Evolutionary conservation across 2,113 vertebrate genomes (phyloP).

Genomic region (Cyprinodon variegatus): DNA sequence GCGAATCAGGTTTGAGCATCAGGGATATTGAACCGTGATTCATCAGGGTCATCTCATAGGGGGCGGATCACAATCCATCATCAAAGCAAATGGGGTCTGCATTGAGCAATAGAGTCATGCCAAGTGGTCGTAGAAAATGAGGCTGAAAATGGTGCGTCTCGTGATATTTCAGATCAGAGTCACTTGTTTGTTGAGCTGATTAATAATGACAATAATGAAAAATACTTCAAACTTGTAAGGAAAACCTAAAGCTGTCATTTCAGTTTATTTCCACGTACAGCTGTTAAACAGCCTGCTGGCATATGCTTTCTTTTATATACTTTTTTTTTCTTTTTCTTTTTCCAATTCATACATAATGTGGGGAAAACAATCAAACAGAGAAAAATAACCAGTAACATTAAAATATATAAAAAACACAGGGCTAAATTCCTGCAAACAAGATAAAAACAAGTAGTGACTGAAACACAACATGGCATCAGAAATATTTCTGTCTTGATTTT

Average conservation of each 20-base stretch:
- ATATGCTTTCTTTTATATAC: not conserved
- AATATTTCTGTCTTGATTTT: too few relatives aligned
- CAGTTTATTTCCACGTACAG: not conserved
- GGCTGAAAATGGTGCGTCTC: slow-evolving; percentile 39
- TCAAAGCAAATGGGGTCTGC: slow-evolving; percentile 30
- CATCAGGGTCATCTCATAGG: slow-evolving; percentile 50
- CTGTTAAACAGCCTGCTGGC: not conserved
- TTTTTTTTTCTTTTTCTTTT: too few relatives aligned
- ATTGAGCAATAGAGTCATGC: slow-evolving; percentile 9
- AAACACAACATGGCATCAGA: too few relatives aligned
- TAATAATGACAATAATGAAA: not conserved
- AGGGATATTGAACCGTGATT: slow-evolving; percentile 51
- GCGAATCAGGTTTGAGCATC: slow-evolving; percentile 54
- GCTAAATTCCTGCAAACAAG: too few relatives aligned
- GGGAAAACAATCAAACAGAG: too few relatives aligned
- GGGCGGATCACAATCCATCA: slow-evolving; percentile 54
- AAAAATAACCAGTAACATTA: too few relatives aligned
- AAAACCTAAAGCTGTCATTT: not conserved
- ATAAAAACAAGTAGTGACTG: too few relatives aligned
- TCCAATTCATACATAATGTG: too few relatives aligned
- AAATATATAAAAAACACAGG: too few relatives aligned
- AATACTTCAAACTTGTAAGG: not conserved
- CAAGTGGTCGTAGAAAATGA: slow-evolving; percentile 31
- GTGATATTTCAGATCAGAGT: slow-evolving; percentile 30
- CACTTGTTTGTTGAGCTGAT: slow-evolving; percentile 16